Percentiles rank a stretch among this genome's conserved stretches.
Conservation (phyloP, 2,888 invertebrate genomes). For the Pharmacophagus antenor region DNA sequence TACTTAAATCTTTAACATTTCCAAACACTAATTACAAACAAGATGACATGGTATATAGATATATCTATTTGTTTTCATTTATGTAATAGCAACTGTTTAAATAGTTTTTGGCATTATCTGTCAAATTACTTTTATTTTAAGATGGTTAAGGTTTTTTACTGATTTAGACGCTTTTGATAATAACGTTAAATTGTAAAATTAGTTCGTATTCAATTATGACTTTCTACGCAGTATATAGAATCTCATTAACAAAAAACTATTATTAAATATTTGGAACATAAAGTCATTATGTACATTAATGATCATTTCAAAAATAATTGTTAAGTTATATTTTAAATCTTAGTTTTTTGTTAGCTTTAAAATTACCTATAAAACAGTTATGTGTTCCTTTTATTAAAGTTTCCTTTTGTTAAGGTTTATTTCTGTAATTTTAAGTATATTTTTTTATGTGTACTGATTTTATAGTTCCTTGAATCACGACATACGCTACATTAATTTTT, state of each 20-base stretch:
- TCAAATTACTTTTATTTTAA: too few species aligned
- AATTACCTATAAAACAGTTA: not conserved
- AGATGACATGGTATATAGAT: not conserved
- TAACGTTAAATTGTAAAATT: too few species aligned
- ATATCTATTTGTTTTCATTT: not conserved
- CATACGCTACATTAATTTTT: too few species aligned
- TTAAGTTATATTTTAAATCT: not conserved
- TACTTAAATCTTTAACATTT: not conserved
- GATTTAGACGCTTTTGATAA: too few species aligned
- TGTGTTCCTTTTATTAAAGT: not conserved
- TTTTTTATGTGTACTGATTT: not conserved
- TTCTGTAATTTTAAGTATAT: not conserved
- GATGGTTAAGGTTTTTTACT: too few species aligned
- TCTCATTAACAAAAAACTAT: not conserved
- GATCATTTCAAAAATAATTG: not conserved
- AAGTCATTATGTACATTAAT: not conserved
- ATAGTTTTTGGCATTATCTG: too few species aligned
- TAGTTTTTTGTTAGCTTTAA: not conserved
- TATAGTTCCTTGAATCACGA: not conserved
- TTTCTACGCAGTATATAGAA: not conserved
- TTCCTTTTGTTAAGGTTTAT: not conserved
- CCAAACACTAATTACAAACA: not conserved
- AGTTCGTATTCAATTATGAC: too few species aligned
- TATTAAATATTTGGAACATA: not conserved
- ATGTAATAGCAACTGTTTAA: too few species aligned